Percentiles rank a stretch among this genome's conserved stretches.
Evolutionary conservation across 2,888 invertebrate species (phyloP).

Genomic region (Perithous albicinctus): DNA sequence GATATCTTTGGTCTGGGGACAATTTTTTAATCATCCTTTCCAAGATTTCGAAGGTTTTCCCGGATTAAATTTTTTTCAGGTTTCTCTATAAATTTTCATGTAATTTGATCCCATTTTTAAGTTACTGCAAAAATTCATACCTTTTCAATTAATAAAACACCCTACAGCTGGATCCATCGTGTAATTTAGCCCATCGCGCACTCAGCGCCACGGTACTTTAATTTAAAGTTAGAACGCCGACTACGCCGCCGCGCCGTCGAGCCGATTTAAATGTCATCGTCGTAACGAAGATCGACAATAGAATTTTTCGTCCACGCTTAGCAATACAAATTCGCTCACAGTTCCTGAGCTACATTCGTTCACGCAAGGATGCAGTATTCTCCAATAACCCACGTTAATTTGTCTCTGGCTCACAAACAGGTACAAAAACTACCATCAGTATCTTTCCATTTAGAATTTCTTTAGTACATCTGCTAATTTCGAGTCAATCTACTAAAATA

Average conservation of each 20-base stretch:
- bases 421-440: neutral
- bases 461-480: too few relatives aligned
- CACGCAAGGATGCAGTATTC: neutral
- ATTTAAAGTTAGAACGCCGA: constrained; percentile 64
- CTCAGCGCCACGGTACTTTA: constrained; percentile 17
- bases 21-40: too few relatives aligned
- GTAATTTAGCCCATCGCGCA: neutral
- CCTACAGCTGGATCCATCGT: constrained; percentile 18
- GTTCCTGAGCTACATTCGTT: neutral
- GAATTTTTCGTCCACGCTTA: constrained; percentile 7
- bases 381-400: neutral
- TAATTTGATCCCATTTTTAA: too few relatives aligned
- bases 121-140: too few relatives aligned
- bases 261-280: constrained; percentile 66
- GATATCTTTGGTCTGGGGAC: too few relatives aligned
- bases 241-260: constrained; percentile 38
- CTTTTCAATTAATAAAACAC: too few relatives aligned
- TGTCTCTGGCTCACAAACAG: neutral
- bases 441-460: too few relatives aligned
- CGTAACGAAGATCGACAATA: constrained; percentile 58
- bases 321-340: too few relatives aligned
- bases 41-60: too few relatives aligned
- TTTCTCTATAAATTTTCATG: too few relatives aligned
- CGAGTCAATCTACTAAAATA: too few relatives aligned
- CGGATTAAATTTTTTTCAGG: too few relatives aligned